Percentiles rank a stretch among this genome's conserved stretches.
Evolutionary conservation across 2,888 invertebrate genomes (phyloP).

Genomic region (Xanthia icteritia): DNA sequence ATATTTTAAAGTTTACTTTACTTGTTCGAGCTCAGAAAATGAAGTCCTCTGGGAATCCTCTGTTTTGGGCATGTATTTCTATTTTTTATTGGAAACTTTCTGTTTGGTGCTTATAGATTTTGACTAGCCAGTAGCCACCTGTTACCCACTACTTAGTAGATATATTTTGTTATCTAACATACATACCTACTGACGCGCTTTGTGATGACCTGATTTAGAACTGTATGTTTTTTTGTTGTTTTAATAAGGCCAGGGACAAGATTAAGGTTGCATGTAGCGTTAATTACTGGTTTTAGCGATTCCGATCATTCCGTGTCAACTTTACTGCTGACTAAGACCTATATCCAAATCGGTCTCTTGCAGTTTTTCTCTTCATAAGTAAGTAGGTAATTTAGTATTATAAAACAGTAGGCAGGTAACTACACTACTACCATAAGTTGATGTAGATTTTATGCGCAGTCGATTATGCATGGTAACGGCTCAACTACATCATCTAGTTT

Average conservation of each 20-base stretch:
- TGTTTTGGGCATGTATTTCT: background rate
- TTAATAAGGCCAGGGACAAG: background rate
- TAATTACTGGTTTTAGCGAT: background rate
- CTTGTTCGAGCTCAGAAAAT: background rate
- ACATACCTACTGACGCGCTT: background rate
- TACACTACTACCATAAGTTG: background rate
- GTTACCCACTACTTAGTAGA: background rate
- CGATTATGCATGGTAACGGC: conserved; percentile 1
- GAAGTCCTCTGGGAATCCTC: background rate
- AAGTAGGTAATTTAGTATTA: background rate
- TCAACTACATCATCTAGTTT: background rate
- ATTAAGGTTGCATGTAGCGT: too few species aligned
- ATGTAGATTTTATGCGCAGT: conserved; percentile 34
- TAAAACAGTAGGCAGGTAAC: background rate
- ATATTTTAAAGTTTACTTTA: background rate
- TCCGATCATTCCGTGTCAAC: background rate
- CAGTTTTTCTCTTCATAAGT: background rate
- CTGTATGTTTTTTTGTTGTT: background rate
- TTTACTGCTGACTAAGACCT: background rate
- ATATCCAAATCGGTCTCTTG: background rate
- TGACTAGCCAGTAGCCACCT: background rate
- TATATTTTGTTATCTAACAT: background rate
- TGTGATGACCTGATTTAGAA: background rate
- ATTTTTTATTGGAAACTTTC: background rate
- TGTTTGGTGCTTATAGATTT: background rate